Evolutionary conservation across 2,113 vertebrate genomes (phyloP), one percentile per base, ranked within the genome.

Genomic region (Alaudala cheleensis): DNA sequence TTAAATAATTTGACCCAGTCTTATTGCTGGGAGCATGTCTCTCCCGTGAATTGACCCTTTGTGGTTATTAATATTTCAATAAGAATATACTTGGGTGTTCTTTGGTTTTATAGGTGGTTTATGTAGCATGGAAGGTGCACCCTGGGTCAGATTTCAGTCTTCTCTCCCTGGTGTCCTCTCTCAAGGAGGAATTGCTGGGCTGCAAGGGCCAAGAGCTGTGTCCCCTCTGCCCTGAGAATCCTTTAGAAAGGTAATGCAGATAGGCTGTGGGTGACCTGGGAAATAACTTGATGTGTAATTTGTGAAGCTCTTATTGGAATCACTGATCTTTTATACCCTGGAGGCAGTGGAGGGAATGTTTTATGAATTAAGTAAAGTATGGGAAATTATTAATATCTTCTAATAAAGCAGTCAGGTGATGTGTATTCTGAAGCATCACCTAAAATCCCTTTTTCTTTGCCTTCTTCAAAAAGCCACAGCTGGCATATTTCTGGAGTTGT

Each of bases 281-380:
- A 81, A 17, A 57, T 25, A 74, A 67, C 14, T 12, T 31, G 34
- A 33, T 37, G 29, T 64, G 6, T n/a, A n/a, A 81, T 86, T 84
- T 90, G 44, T 53, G 47, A 64, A 81, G 34, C 40, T 40, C 21
- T 72, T 78, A 31, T 4, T 93, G 66, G 45, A 92, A 49, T 56
- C 26, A 1, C 56, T 73, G 49, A 33, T 70, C 45, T 83, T 71
- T 86, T 78, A 53, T 81, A 74, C 54, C 34, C 69, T 64, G 61
- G 26, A 69, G 47, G 61, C 8, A 58, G 76, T 6, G 78, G 64
- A 66, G 14, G 16, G n/a, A 72, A 73, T 78, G 21, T 57, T 77
- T 88, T 88, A 73, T 84, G 67, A 62, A 81, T 77, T 86, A 88
- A 92, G n/a, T 78, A 40, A 91, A 95, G 40, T 71, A 51, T 23